Base-by-base conservation (phyloP, 2,888 invertebrate genomes). In the Drosophila atripex region DNA sequence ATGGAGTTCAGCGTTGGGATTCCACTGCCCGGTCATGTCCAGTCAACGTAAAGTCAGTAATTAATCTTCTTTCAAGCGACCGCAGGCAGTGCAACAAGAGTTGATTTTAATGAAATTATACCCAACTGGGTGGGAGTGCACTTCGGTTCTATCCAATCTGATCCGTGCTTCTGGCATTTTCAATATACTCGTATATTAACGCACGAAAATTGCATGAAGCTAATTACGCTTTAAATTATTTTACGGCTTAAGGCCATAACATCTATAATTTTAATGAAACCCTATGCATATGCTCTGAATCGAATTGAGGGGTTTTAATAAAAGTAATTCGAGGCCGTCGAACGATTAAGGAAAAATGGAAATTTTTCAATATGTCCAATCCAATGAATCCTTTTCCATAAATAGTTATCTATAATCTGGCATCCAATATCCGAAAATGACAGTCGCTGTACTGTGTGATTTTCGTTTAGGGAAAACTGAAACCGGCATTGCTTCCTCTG, bases 181-280 rank as follows among this genome's bases (percentile, higher is more conserved):
- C 59, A 54, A 60, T 65, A 49, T 35, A n/a, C 32, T 4, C 32
- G 1, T 12, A 4, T 63, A 66, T 66, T 55, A 56, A 69, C 59
- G 53, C 28, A 51, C 69, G 65, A 11, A 61, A 61, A 66, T 56
- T 59, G 45, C 59, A 71, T 25, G 52, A 54, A 65, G 66, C 75
- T 56, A 55, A 78, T 78, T 71, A 68, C 58, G 54, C 41, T 66
- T 65, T 71, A 55, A 55, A 80, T 80, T 80, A 73, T 63, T 73
- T 63, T 32, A 30, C 39, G 52, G 75, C 77, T 71, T 55, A 59
- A 80, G 70, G 54, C 43, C 52, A 46, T 12, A 64, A 69, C 73
- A 63, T 66, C 21, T 45, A 54, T 60, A 50, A 52, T 64, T 72
- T 52, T 51, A 61, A 60, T 56, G 35, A 30, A 56, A 49, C 41